Base-by-base conservation (phyloP, 2,888 invertebrate genomes). In the Heliconius aoede region DNA sequence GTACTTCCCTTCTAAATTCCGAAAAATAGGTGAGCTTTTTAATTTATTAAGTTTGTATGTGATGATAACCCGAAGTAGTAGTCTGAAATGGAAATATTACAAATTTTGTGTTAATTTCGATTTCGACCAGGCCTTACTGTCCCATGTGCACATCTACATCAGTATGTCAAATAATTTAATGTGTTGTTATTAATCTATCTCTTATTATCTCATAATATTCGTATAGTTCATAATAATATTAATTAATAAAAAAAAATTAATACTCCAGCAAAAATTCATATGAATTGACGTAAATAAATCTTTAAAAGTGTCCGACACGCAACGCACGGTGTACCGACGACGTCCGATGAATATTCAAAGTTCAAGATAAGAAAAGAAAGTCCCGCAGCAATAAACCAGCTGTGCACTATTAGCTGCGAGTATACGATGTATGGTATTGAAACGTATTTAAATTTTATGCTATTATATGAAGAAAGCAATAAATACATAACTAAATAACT, bases 331-430 rank as follows among this genome's bases (percentile, higher is more conserved):
- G 72, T 61, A 30, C 30, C 30, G 4, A 73, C 72, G 51, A 67
- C 74, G 30, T 13, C 55, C 67, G 67, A 80, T 81, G 79, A 82
- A 81, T 81, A 81, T 82, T 81, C 81, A 82, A n/a, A 78, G 73
- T 69, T 75, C 55, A 51, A 76, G 81, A 79, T 81, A 83, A 80
- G 78, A 81, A 81, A 83, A 81, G 82, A 82, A 83, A 83, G 81
- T 82, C 78, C 72, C 61, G 58, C 71, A 51, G 76, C 73, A 68
- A 76, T 76, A 76, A 72, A 76, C 69, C 76, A 76, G 64, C 36
- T 72, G 75, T 76, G 79, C 71, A 72, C 71, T 77, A 77, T 74
- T 78, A 78, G 73, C 58, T 71, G n/a, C n/a, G n/a, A n/a, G n/a
- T n/a, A 65, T 76, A 64, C 64, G 46, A 21, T 46, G 21, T 46